phyloP scores from a whole-genome alignment of 2,113 vertebrate species.

The sheep (Ovis aries) region DNA sequence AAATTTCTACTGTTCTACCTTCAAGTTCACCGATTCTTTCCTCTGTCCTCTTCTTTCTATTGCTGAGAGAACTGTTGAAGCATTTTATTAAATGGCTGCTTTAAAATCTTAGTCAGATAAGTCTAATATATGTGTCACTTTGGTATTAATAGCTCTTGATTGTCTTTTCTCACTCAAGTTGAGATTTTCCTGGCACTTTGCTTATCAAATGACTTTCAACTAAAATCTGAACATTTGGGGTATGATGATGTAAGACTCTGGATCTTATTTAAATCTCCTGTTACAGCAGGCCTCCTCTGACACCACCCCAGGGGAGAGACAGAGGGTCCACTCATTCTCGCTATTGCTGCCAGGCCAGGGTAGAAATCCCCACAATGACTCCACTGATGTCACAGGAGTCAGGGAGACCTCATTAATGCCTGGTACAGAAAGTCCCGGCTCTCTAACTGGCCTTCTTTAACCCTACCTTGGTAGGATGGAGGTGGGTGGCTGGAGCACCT shows the following conservation, averaged over 20 bases:
- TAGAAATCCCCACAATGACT: neutral
- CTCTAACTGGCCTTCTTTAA: neutral
- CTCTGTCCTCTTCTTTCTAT: neutral
- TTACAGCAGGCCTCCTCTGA: neutral
- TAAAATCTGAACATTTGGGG: neutral
- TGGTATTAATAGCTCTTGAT: neutral
- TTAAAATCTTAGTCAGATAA: slow-evolving; percentile 10
- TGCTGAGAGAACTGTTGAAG: neutral
- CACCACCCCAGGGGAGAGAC: neutral
- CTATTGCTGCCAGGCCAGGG: neutral
- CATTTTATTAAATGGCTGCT: neutral
- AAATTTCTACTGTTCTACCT: neutral
- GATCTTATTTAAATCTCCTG: neutral
- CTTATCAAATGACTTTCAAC: neutral
- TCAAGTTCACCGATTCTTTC: neutral
- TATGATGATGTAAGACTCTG: neutral
- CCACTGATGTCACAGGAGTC: neutral
- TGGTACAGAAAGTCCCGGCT: neutral
- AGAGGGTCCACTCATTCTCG: neutral
- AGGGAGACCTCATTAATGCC: neutral
- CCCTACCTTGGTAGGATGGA: neutral
- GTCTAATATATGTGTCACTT: neutral
- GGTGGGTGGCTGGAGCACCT: neutral
- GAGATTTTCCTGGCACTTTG: neutral
- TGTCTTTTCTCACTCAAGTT: neutral